Base-by-base conservation (phyloP, 2,888 invertebrate genomes). In the Nyleta sp. region DNA sequence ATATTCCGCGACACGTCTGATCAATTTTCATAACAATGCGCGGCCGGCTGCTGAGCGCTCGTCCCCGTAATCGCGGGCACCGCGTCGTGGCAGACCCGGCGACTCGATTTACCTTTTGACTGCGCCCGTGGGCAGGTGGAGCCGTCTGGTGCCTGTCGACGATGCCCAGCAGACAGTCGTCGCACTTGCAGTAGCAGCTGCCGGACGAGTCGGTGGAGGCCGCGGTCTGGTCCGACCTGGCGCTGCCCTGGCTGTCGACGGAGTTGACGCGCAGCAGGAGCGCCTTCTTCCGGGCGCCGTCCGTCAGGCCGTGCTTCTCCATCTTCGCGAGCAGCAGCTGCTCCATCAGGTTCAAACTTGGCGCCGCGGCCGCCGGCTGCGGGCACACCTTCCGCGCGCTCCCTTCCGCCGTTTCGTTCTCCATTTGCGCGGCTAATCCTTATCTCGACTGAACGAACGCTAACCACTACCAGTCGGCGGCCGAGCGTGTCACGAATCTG, bases 151-250 rank as follows among this genome's bases (percentile, higher is more conserved):
- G 95, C 82, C 94, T 92, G 91, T 96, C 96, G 82, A 94, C 95
- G 81, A 96, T 96, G 4, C 96, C 96, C 82, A 96, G 92, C 77
- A 96, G 91, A 85, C 96, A 96, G 90, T 96, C 96, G 88, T 96
- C 96, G 89, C 96, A 96, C 78, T 94, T 92, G 90, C 96, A 96
- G 81, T 96, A 94, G 28, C 83, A 81, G 89, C 95, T 94, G 52
- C 91, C 89, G 5, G 94, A 92, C 6, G 95, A 95, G 71, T 94
- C 94, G 88, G 93, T 92, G 0, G 95, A 95, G 15, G 94, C 93
- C 68, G 94, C 92, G 65, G 95, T 95, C 64, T 90, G 90, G 48
- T 89, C 87, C 2, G 91, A 91, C 89, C 95, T 95, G 83, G 94
- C 94, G 81, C 95, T 95, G 17, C 84, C 89, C 46, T 91, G 91